These are phyloP conservation scores for Calcarius ornatus DNA, from an alignment of 2,113 vertebrate genomes.

Conservation along the genomic window DNA sequence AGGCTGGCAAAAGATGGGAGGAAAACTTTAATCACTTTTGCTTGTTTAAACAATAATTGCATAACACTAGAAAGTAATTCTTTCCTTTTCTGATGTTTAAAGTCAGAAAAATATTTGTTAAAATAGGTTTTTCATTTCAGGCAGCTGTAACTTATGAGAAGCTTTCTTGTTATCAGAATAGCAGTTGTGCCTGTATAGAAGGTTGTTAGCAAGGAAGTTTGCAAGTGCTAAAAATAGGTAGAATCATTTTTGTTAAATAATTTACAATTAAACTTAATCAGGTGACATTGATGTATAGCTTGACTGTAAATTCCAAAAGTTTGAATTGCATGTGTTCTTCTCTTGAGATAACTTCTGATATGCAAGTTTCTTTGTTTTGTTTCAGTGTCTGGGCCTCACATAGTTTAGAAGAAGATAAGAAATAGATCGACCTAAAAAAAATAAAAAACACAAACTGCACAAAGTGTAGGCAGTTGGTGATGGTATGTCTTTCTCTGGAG, in stretches of 20 bases:
- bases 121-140: background rate
- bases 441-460: accelerated
- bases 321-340: background rate
- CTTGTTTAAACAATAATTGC: background rate
- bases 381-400: background rate
- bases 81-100: background rate
- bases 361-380: background rate
- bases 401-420: background rate
- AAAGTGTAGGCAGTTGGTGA: background rate
- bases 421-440: background rate
- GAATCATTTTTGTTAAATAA: background rate
- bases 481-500: background rate
- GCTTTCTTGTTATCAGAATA: background rate
- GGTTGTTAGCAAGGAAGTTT: background rate
- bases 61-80: background rate
- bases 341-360: background rate
- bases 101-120: background rate
- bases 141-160: background rate
- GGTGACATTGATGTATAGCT: background rate
- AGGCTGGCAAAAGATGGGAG: background rate
- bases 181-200: background rate
- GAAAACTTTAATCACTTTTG: background rate
- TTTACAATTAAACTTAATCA: background rate
- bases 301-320: background rate
- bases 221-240: background rate